Evolutionary conservation across 2,113 vertebrate species (phyloP), one percentile per base, ranked within the genome.

Genomic region (Gallinago paraguaiae): DNA sequence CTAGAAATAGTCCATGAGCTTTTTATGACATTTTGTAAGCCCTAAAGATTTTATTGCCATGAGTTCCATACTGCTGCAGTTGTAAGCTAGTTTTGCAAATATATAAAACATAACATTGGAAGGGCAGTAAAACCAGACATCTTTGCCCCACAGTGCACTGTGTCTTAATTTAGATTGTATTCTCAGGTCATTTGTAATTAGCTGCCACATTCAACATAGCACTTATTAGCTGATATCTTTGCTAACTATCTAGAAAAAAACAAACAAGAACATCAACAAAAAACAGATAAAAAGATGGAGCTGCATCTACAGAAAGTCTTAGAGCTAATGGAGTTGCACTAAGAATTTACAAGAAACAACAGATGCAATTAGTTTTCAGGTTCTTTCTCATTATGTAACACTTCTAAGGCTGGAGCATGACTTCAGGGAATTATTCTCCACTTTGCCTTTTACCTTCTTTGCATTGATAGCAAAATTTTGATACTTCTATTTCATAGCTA

Each of bases 11-110:
- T 91, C 64, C 90, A 82, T 35, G 74, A 90, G 77, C 33, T 86
- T 94, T 97, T 96, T 84, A 97, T 69, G 83, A 91, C 64, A 94
- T 94, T 97, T 96, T 92, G n/a, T 86, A 97, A 94, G 86, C 89
- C 56, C 57, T 96, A n/a, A 96, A 93, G 65, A 76, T 97, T 97
- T 97, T 97, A 96, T 96, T 97, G 87, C 76, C 35, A 37, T 6
- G 16, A 86, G 15, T 77, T 45, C 59, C 85, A 43, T 89, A 89
- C 43, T 82, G 51, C 31, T 90, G 30, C 35, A 63, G 18, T 91
- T 91, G 31, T 82, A 81, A 41, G 31, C 18, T 88, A 71, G 30
- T 80, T 95, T 85, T 93, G 59, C 59, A 93, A 93, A 95, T 88
- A 37, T 25, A 69, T 94, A 82, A 93, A 94, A 70, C 9, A 28